Evolutionary conservation across 2,113 vertebrate species (phyloP), one percentile per base, ranked within the genome.

Genomic region (Centrocercus urophasianus): DNA sequence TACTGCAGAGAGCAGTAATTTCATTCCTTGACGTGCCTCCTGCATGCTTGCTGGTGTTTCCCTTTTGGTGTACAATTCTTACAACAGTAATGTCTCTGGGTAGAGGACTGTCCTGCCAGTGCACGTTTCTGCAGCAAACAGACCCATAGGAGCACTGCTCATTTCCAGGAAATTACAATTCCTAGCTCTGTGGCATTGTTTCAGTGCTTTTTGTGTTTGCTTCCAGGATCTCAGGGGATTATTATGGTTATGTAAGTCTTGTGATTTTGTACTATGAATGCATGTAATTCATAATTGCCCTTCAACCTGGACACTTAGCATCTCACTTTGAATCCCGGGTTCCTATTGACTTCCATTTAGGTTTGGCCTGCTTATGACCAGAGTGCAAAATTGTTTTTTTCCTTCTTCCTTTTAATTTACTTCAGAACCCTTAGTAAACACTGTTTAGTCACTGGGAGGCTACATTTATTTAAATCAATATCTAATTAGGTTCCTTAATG

Each of bases 401-500:
- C 8, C 60, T 94, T 34, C 10, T 86, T 89, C 19, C 40, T 84
- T 95, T 89, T 88, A 86, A 83, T 97, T 94, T 95, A 3, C 86
- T 83, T 71, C 90, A 96, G 83, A 89, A 88, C 15, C 24, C 57
- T 85, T 77, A 95, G 91, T 72, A 95, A 88, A 75, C 64, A 78
- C 18, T 80, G 81, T 71, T 95, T 75, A 92, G 84, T 71, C 79
- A 93, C 64, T 69, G 92, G 90, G 88, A 92, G 74, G 64, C 66
- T 83, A 75, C 77, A 95, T 93, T 93, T 92, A 91, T 96, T 96
- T 95, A 93, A 97, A 93, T 96, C 94, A 87, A 96, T 97, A 95
- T 80, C 70, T 88, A 95, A 96, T 97, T 96, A 96, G 63, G 8
- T 89, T 90, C 28, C 80, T 96, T 91, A 95, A 96, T 95, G 13